These are phyloP conservation scores for Xestia sexstrigata DNA, from an alignment of 2,888 invertebrate species.

Conservation along the genomic window DNA sequence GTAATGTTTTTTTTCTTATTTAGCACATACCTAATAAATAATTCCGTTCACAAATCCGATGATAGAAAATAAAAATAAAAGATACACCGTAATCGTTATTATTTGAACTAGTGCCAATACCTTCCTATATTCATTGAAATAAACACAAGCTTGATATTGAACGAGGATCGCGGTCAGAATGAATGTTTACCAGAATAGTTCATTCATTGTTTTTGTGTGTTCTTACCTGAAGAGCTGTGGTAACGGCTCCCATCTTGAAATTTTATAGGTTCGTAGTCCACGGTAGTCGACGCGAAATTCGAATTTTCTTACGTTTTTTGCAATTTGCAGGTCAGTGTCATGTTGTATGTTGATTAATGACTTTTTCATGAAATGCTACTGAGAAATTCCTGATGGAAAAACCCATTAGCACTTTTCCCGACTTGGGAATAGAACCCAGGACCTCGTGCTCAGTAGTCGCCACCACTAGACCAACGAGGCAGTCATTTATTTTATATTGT, in stretches of 20 bases:
- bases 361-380: too few species aligned
- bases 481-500: too few species aligned
- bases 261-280: slow-evolving; percentile 3
- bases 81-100: slow-evolving; percentile 21
- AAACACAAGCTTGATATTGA: slow-evolving; percentile 18
- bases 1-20: slow-evolving; percentile 1
- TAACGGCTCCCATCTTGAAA: background rate
- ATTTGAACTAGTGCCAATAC: slow-evolving; percentile 51
- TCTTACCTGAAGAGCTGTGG: background rate
- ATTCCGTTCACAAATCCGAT: slow-evolving; percentile 44
- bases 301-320: too few species aligned
- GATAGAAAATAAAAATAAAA: slow-evolving; percentile 18
- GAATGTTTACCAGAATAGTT: background rate
- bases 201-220: background rate
- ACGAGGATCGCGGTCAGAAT: slow-evolving; percentile 1
- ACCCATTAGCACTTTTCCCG: too few species aligned
- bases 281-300: too few species aligned
- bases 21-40: slow-evolving; percentile 29
- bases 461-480: too few species aligned
- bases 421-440: too few species aligned
- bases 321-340: too few species aligned
- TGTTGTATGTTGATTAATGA: too few species aligned
- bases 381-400: too few species aligned
- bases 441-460: too few species aligned
- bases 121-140: slow-evolving; percentile 30